These are phyloP conservation scores for Hydropotes inermis DNA, from an alignment of 2,113 vertebrate species.

Conservation along the genomic window DNA sequence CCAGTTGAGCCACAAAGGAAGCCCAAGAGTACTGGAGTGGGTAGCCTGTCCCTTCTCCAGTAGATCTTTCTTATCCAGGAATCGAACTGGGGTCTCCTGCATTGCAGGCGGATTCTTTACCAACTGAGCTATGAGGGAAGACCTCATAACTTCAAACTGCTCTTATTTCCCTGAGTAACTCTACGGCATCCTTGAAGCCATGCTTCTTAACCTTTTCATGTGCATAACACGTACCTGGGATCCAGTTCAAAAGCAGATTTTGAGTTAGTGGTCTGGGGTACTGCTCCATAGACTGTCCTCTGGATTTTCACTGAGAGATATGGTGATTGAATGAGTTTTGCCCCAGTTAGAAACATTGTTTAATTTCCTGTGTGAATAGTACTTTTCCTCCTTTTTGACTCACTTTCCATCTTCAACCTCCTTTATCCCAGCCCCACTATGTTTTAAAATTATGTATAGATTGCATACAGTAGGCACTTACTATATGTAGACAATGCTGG, in stretches of 20 bases:
- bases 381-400: constrained; percentile 4
- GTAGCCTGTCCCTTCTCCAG: not conserved
- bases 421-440: not conserved
- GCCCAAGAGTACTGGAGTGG: not conserved
- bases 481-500: not conserved
- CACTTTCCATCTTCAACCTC: not conserved
- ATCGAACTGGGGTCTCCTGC: not conserved
- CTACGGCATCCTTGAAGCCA: not conserved
- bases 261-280: not conserved
- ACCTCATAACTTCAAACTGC: not conserved
- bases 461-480: not conserved
- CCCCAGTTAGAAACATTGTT: not conserved
- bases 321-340: not conserved
- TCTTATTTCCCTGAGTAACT: not conserved
- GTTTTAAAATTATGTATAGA: not conserved
- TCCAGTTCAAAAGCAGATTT: not conserved
- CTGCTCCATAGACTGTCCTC: not conserved
- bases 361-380: not conserved
- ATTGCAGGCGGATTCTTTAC: not conserved
- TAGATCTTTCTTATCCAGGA: not conserved
- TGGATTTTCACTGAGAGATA: not conserved
- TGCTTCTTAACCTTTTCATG: constrained; percentile 17
- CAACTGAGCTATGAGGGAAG: not conserved
- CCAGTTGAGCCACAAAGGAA: not conserved
- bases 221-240: not conserved